Base-by-base conservation (phyloP, 1,140 invertebrate genomes). In the Vollenhovia emeryi region DNA sequence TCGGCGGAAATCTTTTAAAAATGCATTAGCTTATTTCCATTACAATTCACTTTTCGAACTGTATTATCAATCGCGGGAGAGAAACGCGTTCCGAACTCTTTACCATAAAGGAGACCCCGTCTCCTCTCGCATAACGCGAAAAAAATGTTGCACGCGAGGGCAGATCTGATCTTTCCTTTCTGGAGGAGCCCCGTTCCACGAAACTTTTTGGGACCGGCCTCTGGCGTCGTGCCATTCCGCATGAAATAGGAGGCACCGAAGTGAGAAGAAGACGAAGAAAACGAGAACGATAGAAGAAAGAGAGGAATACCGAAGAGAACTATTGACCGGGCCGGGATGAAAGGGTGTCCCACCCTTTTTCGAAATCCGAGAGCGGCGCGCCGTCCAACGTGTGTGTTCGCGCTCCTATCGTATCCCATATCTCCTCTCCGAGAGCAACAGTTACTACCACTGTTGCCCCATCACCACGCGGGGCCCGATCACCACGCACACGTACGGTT, bases 341-440 rank as follows among this genome's bases (percentile, higher is more conserved):
- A 92, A 92, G 88, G 87, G 76, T 86, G 87, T 84, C 75, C 90
- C 87, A 91, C 88, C 90, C 90, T 91, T 92, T 73, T 91, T 89
- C 87, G 84, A 91, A 91, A 92, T 91, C 86, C 87, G 89, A 88
- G 89, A 88, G 87, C 76, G 89, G 84, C 80, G 76, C 87, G 57
- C 30, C 62, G 60, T 74, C 15, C 84, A 79, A 85, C 86, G 86
- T 89, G 85, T 89, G 85, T 69, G 21, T 86, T 76, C 86, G 55
- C 40, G 33, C 13, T 69, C 73, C 62, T 83, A 74, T 86, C 68
- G 55, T 40, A 43, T 66, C 64, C 50, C 60, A 24, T 74, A 83
- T 75, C 48, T 80, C 24, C 27, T 30, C 69, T 18, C n/a, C 40
- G 33, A 71, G 64, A 71, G 55, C 84, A 73, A 86, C 84, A 86